These are phyloP conservation scores for Sebastes hubbsi DNA, from an alignment of 2,797 vertebrate species.

Conservation along the genomic window DNA sequence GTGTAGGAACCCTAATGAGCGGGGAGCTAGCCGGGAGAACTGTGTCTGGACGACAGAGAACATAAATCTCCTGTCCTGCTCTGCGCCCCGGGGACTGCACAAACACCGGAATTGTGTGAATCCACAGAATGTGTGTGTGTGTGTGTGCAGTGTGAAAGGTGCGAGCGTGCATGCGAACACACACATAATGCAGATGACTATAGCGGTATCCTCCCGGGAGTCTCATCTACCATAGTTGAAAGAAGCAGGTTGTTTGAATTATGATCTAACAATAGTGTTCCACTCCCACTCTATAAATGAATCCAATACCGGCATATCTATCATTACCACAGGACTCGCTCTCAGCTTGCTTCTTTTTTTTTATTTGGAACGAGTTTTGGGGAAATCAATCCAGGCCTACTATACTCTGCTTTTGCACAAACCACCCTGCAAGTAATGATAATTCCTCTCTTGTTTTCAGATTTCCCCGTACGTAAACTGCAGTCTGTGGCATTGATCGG, in stretches of 20 bases:
- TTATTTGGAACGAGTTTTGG: conserved; percentile 56
- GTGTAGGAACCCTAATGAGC: conserved; percentile 79
- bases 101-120: conserved; percentile 60
- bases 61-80: conserved; percentile 81
- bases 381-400: conserved; percentile 53
- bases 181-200: conserved; percentile 68
- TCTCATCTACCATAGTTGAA: conserved; percentile 71
- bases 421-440: conserved; percentile 54
- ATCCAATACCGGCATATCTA: conserved; percentile 67
- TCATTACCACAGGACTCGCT: conserved; percentile 63
- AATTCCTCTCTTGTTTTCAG: conserved; percentile 51
- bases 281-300: conserved; percentile 72
- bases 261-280: conserved; percentile 76
- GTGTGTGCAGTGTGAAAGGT: neutral
- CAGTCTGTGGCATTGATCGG: conserved; percentile 54
- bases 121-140: neutral
- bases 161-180: neutral
- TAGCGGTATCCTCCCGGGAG: conserved; percentile 61
- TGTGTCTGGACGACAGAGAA: conserved; percentile 74
- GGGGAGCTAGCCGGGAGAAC: conserved; percentile 61
- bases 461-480: conserved; percentile 34
- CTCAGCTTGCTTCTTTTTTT: conserved; percentile 56
- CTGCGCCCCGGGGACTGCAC: conserved; percentile 61
- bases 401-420: conserved; percentile 40
- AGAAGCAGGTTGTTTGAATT: conserved; percentile 82